Evolutionary conservation across 1,140 invertebrate species (phyloP).

Genomic region (Elysia chlorotica): DNA sequence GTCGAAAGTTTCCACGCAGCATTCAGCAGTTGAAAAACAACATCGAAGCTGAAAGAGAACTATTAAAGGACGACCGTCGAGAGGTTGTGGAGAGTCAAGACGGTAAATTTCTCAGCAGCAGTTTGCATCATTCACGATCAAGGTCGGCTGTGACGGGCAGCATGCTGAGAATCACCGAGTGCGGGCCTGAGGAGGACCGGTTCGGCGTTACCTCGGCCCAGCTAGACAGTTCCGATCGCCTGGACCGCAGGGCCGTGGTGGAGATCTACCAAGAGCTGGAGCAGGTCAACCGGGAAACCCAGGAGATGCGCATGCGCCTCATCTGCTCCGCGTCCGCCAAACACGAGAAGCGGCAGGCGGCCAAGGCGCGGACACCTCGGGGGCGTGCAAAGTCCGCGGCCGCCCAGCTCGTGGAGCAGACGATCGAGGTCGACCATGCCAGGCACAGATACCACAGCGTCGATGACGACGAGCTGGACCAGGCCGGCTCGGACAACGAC

Average conservation of each 20-base stretch:
- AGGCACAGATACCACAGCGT: too few relatives aligned
- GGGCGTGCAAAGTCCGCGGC: neutral
- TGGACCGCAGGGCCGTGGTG: conserved; percentile 28
- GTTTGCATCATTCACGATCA: conserved; percentile 1
- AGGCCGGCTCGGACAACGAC: conserved; percentile 15
- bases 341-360: neutral
- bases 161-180: conserved; percentile 28
- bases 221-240: neutral
- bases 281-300: conserved; percentile 37
- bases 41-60: conserved; percentile 38
- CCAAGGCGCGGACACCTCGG: too few relatives aligned
- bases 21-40: conserved; percentile 41
- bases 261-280: conserved; percentile 38
- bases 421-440: too few relatives aligned
- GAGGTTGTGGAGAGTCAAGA: neutral
- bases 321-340: neutral
- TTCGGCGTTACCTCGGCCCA: conserved; percentile 10
- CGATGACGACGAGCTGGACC: conserved; percentile 5
- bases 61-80: conserved; percentile 22
- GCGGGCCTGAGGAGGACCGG: conserved; percentile 18
- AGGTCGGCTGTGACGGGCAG: conserved; percentile 6
- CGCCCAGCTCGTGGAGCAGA: neutral
- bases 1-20: conserved; percentile 37
- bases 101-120: conserved; percentile 11
- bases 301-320: conserved; percentile 28